Base-by-base conservation (phyloP, 2,113 vertebrate species). In the Lepus americanus region DNA sequence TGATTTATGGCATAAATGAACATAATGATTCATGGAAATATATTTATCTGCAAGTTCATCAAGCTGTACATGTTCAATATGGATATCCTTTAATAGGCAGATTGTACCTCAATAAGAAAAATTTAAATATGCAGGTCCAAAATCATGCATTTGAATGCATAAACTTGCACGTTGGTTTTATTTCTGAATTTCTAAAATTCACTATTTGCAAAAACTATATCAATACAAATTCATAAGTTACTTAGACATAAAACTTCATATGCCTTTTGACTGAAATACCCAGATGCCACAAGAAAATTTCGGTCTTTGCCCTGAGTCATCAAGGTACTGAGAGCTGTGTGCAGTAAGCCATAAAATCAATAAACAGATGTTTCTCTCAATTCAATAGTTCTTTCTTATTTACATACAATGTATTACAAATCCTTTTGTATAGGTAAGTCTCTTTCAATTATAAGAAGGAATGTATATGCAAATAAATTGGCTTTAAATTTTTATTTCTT, bases 351-450 rank as follows among this genome's bases (percentile, higher is more conserved):
- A 61, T 73, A 66, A 86, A 94, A 90, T 81, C 85, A 96, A 79
- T 79, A 90, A 95, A 61, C 69, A 77, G 66, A 92, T 88, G 76
- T 76, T 94, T 95, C 90, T 92, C 49, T 94, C 91, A 39, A 51
- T 9, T 96, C 93, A 82, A 5, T 74, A 64, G 16, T 79, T 23
- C 55, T 73, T 77, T 76, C 70, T 64, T 51, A 90, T 93, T 93
- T 93, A 53, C 61, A 84, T 89, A 31, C 61, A 93, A 53, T 83
- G 6, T 67, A 49, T 80, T 86, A 70, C 11, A 83, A 8, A 61
- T 83, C 27, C 33, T 76, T 7, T 31, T 83, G 49, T 72, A 85
- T 64, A 36, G 10, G 63, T 67, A 17, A 70, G 2, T 72, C 67
- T 64, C 51, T 92, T 51, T 49, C 31, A 8, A 76, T 87, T 76